A percentile compares a stretch with the other conserved stretches of the same genome.
These are phyloP conservation scores for Willowsia nigromaculata DNA, from an alignment of 2,888 invertebrate genomes.

Conservation along the genomic window DNA sequence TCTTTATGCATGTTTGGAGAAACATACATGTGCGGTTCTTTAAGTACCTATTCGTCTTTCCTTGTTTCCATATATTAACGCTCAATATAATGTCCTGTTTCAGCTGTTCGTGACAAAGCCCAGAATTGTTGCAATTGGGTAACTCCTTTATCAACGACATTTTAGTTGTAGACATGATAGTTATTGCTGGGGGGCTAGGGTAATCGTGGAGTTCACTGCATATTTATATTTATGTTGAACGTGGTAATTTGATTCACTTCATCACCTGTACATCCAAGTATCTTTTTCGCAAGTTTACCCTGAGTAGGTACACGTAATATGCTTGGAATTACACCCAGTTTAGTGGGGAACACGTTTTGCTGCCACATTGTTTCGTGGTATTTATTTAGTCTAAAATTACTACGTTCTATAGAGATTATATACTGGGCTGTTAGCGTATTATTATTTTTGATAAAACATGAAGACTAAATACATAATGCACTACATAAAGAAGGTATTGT, in stretches of 20 bases:
- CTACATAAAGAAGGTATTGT: not conserved
- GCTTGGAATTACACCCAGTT: not conserved
- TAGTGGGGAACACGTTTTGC: not conserved
- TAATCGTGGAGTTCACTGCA: not conserved
- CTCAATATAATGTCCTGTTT: too few species aligned
- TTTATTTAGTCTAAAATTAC: constrained; percentile 17
- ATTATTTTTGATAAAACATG: not conserved
- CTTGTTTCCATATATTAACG: not conserved
- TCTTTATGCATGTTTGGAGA: too few species aligned
- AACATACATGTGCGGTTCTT: too few species aligned
- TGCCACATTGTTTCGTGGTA: not conserved
- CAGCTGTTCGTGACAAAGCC: not conserved
- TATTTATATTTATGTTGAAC: not conserved
- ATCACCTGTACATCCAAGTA: constrained; percentile 13
- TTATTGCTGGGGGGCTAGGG: not conserved
- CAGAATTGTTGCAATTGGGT: not conserved
- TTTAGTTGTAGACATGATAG: not conserved
- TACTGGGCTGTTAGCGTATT: not conserved
- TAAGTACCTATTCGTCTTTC: not conserved
- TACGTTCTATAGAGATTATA: not conserved
- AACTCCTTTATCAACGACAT: not conserved
- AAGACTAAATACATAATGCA: not conserved
- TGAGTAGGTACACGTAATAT: not conserved
- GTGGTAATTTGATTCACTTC: not conserved
- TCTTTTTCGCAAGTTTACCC: not conserved